Evolutionary conservation across 2,113 vertebrate species (phyloP), one percentile per base, ranked within the genome.

Genomic region (Calidris pugnax): DNA sequence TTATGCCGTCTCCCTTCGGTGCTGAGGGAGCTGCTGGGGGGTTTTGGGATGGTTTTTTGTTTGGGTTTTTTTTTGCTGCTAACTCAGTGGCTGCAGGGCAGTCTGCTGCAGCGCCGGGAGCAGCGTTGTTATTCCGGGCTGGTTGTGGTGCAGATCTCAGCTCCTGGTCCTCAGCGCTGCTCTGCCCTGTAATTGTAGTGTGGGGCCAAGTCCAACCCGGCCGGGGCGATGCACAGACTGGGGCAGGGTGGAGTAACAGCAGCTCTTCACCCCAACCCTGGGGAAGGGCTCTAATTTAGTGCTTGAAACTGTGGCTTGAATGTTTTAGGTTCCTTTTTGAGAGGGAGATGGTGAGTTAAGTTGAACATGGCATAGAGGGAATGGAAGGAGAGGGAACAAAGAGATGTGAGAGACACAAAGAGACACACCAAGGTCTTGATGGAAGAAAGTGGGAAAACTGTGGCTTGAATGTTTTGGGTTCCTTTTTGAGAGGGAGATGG

Each of bases 321-420:
- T 3, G 41, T 3, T 64, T 72, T 68, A 62, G 56, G 74, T 15
- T 68, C 23, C 20, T 76, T 62, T 81, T 26, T 9, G 26, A 66
- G 41, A 41, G 26, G 41, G 14, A 82, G 51, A 17, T 0, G 3
- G 13, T 0, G 1, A 3, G 15, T 12, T 1, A 10, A 57, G n/a
- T 20, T 53, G 64, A 26, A 13, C 3, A 0, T 5, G 27, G 21
- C 2, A 1, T 3, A 9, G 71, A 73, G 64, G 48, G 53, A 33
- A 50, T 4, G 50, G 41, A 32, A 30, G 28, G 26, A 60, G 53
- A 37, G 21, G 23, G 87, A 73, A 13, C 16, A n/a, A 22, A 37
- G 79, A 21, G 27, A 12, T 19, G 30, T 2, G 60, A 30, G 39
- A 20, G 19, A 20, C 19, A 14, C 23, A 26, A 24, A 47, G 55